Evolutionary conservation across 2,888 invertebrate genomes (phyloP), one percentile per base, ranked within the genome.

Genomic region (Leptinotarsa haldemani): DNA sequence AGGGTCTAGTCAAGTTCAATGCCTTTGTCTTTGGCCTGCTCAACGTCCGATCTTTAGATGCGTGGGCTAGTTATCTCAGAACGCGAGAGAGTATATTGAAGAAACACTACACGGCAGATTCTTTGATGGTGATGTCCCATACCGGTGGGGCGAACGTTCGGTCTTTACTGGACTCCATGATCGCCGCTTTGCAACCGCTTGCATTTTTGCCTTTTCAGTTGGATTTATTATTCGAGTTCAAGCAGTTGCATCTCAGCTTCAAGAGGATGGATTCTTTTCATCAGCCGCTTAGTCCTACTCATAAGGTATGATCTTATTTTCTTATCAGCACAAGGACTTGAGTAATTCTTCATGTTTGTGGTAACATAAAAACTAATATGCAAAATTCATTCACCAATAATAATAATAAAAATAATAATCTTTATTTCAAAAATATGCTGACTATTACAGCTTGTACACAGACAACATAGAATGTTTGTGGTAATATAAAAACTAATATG

Each of bases 11-110:
- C 82, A 96, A 95, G 86, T 96, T 96, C 86, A 95, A 96, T 86
- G 95, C 96, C 69, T 96, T 96, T 86, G 92, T 96, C 78, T 92
- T 96, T 85, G 96, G 96, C 63, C 89, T 97, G 75, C 89, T 96
- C 70, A 96, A 96, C 87, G 92, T 95, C 71, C 91, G 94, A 79
- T 94, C 96, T n/a, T 89, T 97, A 80, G 96, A 96, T 83, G 95
- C 96, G 48, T 97, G 97, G 96, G 91, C 95, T 78, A 94, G 94
- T 73, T 96, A 95, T 85, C 90, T 97, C 69, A 91, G 95, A 79
- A 94, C 95, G 16, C 91, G 96, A 78, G 96, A 96, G 86, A 93
- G 93, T 20, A 91, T 96, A 20, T 88, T 96, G 68, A 91, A 92
- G 58, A 94, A 94, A 83, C 95, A 96, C 86, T 97, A 96, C 87